Base-by-base conservation (phyloP, 2,797 vertebrate genomes). In the Parauchenoglanis ngamensis region DNA sequence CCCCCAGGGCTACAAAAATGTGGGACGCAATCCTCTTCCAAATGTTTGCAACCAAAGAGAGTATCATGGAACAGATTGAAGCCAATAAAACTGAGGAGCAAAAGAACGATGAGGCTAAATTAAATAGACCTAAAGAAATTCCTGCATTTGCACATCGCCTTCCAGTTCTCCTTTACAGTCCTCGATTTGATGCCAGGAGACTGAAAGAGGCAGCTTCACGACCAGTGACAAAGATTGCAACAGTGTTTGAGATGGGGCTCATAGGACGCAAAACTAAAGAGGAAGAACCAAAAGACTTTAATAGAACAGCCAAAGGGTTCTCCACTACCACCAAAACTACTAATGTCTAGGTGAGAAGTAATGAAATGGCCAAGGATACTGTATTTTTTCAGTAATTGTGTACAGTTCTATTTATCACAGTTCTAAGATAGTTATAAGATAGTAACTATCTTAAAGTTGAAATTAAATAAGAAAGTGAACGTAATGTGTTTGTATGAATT, bases 21-120 rank as follows among this genome's bases (percentile, higher is more conserved):
- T 99, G 98, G 98, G 96, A 99, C 0, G 97, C 98, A 0, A 94
- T 98, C 85, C 95, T 99, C 63, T 97, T 98, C 92, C 97, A 97
- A 70, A 94, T 98, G 96, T 96, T 97, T 0, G 92, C 97, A 81
- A 92, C 93, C 2, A 96, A 96, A 89, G 95, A 96, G 76, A 97
- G 19, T 68, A 95, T 93, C 85, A 94, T 96, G 94, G 92, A 94
- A 87, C 94, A 94, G 86, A 95, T 93, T 0, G 95, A 96, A 88
- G 87, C 95, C 13, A 97, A 91, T 86, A 94, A 94, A 92, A 92
- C 59, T 0, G 93, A 87, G 65, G 92, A 75, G 72, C 94, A 95
- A 49, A 93, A 75, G 49, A 82, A 4, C 0, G 83, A 91, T 23
- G 83, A 90, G 21, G 70, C 85, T 79, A 76, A 87, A 79, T 44